Base-by-base conservation (phyloP, 2,113 vertebrate species). In the Oreocharis arfaki region DNA sequence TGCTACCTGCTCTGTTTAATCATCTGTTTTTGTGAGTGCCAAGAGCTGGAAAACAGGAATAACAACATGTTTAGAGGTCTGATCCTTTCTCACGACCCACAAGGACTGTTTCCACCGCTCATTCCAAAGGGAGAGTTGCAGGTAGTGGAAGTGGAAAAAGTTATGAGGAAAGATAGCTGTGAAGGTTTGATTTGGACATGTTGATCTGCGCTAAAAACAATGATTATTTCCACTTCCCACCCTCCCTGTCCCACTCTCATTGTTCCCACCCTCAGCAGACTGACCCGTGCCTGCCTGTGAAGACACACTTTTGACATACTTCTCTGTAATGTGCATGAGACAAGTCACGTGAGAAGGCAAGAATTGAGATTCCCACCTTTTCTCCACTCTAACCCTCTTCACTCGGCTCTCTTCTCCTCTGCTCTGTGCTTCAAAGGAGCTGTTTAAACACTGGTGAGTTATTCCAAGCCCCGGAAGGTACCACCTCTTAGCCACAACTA, bases 41-140 rank as follows among this genome's bases (percentile, higher is more conserved):
- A 18, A 52, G 50, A 93, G 86, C 63, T 93, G 84, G 90, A 94
- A 95, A 97, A 96, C 90, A 89, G 95, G 95, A 94, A 96, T 49
- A 83, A 68, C 91, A 94, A 80, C 94, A 93, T 87, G 74, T 95
- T 97, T 97, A 93, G 96, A 93, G 71, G 84, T 85, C 61, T 95
- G 83, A 94, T 97, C 89, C 84, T 96, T 96, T 97, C 95, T 97
- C 95, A 96, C 20, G 95, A 97, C 96, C 96, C 92, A 93, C 67
- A 95, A 94, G 81, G 89, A 73, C 81, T 93, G 90, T 97, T 97
- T 97, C 96, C 93, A 97, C 81, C 16, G 1, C 80, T 96, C 64
- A 93, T 95, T 97, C 96, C 95, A 97, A 87, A 95, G 49, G 14
- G 52, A 92, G 27, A 76, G 50, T 70, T 70, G 80, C 84, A 94